phyloP scores from a whole-genome alignment of 1,140 invertebrate genomes.

The Sycophaga agraensis region DNA sequence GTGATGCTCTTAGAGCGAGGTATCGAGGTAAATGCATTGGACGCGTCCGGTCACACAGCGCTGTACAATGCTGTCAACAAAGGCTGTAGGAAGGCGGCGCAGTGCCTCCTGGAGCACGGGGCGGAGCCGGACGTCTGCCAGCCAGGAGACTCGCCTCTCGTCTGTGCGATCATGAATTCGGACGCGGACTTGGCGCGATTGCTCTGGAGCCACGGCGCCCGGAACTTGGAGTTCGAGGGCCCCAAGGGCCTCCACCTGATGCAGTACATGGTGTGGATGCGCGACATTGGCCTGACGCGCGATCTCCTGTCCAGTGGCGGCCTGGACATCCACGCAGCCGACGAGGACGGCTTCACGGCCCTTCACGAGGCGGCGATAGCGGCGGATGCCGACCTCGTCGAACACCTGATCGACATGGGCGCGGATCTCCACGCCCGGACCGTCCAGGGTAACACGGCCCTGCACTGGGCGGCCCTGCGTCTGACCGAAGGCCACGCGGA shows the following conservation, averaged over 20 bases:
- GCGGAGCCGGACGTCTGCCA: background rate
- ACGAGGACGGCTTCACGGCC: background rate
- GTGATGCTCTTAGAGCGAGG: background rate
- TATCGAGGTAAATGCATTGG: background rate
- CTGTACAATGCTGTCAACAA: background rate
- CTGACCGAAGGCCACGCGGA: too few species aligned
- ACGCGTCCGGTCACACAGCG: background rate
- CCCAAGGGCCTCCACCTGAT: background rate
- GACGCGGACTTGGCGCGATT: background rate
- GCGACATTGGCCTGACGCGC: too few species aligned
- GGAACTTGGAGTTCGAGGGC: too few species aligned
- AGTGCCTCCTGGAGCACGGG: background rate
- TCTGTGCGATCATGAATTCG: background rate
- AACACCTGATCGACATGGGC: background rate
- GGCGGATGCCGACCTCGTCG: background rate
- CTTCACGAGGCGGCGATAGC: background rate
- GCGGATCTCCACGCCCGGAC: background rate
- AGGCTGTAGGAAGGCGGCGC: background rate
- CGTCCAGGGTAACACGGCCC: background rate
- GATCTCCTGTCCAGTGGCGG: too few species aligned
- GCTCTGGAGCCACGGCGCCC: background rate
- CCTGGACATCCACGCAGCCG: background rate
- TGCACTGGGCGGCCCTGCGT: background rate
- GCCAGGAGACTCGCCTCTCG: background rate
- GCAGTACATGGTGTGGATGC: background rate